Conservation (phyloP, 2,888 invertebrate species). For the Synanthedon tipuliformis region DNA sequence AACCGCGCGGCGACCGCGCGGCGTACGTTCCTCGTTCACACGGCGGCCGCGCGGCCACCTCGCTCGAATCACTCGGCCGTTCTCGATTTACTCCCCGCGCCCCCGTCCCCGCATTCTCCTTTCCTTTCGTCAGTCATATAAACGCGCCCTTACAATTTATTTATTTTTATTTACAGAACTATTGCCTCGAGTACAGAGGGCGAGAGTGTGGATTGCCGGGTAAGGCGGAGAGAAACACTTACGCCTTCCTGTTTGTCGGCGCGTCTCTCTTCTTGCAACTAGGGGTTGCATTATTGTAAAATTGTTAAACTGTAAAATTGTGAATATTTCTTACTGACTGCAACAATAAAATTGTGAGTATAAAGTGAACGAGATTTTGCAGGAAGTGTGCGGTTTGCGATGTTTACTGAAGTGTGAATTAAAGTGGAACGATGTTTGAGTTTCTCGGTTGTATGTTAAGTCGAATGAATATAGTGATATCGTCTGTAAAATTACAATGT, state of each 20-base stretch:
- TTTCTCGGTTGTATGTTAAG: constrained; percentile 17
- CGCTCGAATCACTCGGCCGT: too few species aligned
- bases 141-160: too few species aligned
- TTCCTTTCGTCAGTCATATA: too few species aligned
- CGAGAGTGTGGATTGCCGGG: constrained; percentile 42
- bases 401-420: constrained; percentile 7
- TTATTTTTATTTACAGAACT: constrained; percentile 42
- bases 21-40: too few species aligned
- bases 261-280: constrained; percentile 26
- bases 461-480: not conserved
- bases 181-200: constrained; percentile 54
- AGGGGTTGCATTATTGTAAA: constrained; percentile 11
- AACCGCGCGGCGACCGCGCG: too few species aligned
- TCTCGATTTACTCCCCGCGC: too few species aligned
- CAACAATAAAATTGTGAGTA: not conserved
- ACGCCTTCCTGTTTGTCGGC: constrained; percentile 25
- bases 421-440: constrained; percentile 16
- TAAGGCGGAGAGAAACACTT: constrained; percentile 17
- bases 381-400: not conserved
- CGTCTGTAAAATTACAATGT: constrained; percentile 11
- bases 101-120: too few species aligned
- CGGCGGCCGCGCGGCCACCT: too few species aligned
- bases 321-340: not conserved
- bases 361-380: not conserved
- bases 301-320: constrained; percentile 11